Base-by-base conservation (phyloP, 2,797 vertebrate species). In the Eutrigla gurnardus region DNA sequence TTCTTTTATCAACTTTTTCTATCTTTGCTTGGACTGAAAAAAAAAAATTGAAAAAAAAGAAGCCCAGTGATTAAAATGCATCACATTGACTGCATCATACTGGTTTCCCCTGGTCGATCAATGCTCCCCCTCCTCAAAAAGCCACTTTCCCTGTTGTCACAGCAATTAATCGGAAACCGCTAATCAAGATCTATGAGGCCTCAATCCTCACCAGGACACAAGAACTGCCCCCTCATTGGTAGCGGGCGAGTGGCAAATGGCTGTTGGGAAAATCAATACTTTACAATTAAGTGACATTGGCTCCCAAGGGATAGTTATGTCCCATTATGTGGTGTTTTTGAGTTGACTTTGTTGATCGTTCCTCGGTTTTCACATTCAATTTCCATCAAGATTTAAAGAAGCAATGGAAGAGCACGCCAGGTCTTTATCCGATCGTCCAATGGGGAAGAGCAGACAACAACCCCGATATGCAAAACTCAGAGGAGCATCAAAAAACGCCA, bases 281-380 rank as follows among this genome's bases (percentile, higher is more conserved):
- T 91, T 85, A 47, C 84, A 90, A 85, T 89, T 89, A 90, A 77
- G 75, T 79, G 84, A 85, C 89, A 90, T 86, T 75, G 83, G 62
- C 67, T 85, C 84, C 76, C 71, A 3, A 43, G 71, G 75, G 85
- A 81, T 4, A 3, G 62, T 36, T 47, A 50, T 13, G 25, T 43
- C 66, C 54, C 47, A 62, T 88, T 66, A 70, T 81, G 78, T 75
- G 74, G 59, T 70, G 62, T 73, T 77, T 77, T 75, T 35, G 50
- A 60, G 57, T 55, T 17, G 15, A 78, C 52, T 64, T 55, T 33
- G 39, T 35, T 37, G 8, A 25, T 40, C 11, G 17, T 53, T 11
- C n/a, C 6, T 25, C 25, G 6, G 10, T 61, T 65, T 70, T 45
- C 35, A 52, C 43, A 43, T 53, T 9, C n/a, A 58, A 4, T 77